These are phyloP conservation scores for Actenoides lindsayi DNA, from an alignment of 2,113 vertebrate genomes.

Conservation along the genomic window DNA sequence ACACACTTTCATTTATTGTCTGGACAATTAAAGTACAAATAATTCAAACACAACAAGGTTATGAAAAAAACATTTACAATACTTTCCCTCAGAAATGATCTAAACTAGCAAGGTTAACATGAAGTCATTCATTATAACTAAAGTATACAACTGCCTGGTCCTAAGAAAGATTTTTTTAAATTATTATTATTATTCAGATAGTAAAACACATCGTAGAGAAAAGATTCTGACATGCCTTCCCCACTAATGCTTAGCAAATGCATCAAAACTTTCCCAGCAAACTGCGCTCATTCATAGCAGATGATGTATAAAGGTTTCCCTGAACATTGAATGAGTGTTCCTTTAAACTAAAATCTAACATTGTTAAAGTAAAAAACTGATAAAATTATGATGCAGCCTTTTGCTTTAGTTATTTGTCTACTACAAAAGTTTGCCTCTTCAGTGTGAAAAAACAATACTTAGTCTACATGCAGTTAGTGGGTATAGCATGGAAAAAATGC, in stretches of 20 bases:
- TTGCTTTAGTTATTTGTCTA: slow-evolving; percentile 77
- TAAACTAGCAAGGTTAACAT: slow-evolving; percentile 99
- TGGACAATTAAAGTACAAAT: slow-evolving; percentile 99
- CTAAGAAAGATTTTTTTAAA: slow-evolving; percentile 92
- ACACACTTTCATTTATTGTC: slow-evolving; percentile 99
- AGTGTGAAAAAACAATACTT: slow-evolving; percentile 81
- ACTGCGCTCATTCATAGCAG: slow-evolving; percentile 83
- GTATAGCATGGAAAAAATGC: slow-evolving; percentile 91
- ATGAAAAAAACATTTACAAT: slow-evolving; percentile 86
- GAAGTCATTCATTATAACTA: slow-evolving; percentile 99
- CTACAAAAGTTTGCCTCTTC: slow-evolving; percentile 78
- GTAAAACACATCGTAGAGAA: slow-evolving; percentile 97
- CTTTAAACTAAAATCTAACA: slow-evolving; percentile 79
- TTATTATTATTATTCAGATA: slow-evolving; percentile 89
- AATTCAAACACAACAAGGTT: slow-evolving; percentile 99
- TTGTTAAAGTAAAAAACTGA: slow-evolving; percentile 74
- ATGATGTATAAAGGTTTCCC: slow-evolving; percentile 80
- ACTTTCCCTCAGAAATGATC: slow-evolving; percentile 95
- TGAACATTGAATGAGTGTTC: slow-evolving; percentile 81
- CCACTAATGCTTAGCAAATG: slow-evolving; percentile 97
- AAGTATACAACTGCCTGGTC: slow-evolving; percentile 97
- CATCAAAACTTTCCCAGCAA: slow-evolving; percentile 83
- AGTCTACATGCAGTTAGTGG: slow-evolving; percentile 84
- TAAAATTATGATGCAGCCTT: slow-evolving; percentile 78
- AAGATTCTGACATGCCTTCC: slow-evolving; percentile 94